A percentile compares a stretch with the other conserved stretches of the same genome.
Evolutionary conservation across 1,140 invertebrate genomes (phyloP).

Genomic region (Drepana arcuata): DNA sequence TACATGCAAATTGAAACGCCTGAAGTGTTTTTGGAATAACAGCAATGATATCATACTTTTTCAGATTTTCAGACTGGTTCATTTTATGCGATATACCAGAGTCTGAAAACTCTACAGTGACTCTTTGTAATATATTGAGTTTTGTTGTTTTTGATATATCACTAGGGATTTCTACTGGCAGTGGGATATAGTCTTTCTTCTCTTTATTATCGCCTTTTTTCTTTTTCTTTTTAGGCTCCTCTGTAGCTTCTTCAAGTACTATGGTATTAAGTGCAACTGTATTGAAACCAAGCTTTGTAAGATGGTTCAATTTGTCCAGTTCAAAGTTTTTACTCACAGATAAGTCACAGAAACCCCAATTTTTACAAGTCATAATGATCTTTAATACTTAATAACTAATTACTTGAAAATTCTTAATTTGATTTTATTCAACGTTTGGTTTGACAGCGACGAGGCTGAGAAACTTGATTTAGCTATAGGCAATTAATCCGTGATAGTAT

Average conservation of each 20-base stretch:
- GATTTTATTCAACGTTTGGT: too few species aligned
- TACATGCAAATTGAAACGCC: slow-evolving; percentile 77
- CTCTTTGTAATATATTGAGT: slow-evolving; percentile 51
- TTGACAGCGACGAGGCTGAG: too few species aligned
- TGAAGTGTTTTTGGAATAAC: slow-evolving; percentile 77
- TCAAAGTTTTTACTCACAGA: slow-evolving; percentile 40
- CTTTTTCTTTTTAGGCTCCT: slow-evolving; percentile 60
- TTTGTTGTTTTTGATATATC: slow-evolving; percentile 23
- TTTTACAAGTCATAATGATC: slow-evolving; percentile 21
- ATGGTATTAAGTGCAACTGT: slow-evolving; percentile 49
- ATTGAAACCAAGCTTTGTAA: slow-evolving; percentile 44
- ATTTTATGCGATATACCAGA: slow-evolving; percentile 47
- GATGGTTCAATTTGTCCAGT: slow-evolving; percentile 25
- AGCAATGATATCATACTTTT: slow-evolving; percentile 81
- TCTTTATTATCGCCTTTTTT: slow-evolving; percentile 50
- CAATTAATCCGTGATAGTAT: too few species aligned
- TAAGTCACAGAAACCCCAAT: slow-evolving; percentile 59
- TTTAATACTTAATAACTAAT: too few species aligned
- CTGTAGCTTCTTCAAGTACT: slow-evolving; percentile 33
- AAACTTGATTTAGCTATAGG: too few species aligned
- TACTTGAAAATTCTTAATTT: too few species aligned
- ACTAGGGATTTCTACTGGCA: slow-evolving; percentile 35
- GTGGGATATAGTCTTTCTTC: slow-evolving; percentile 45
- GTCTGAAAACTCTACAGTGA: slow-evolving; percentile 58
- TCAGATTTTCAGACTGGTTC: slow-evolving; percentile 76